These are phyloP conservation scores for Scyliorhinus canicula DNA, from an alignment of 2,797 vertebrate genomes.

Conservation along the genomic window DNA sequence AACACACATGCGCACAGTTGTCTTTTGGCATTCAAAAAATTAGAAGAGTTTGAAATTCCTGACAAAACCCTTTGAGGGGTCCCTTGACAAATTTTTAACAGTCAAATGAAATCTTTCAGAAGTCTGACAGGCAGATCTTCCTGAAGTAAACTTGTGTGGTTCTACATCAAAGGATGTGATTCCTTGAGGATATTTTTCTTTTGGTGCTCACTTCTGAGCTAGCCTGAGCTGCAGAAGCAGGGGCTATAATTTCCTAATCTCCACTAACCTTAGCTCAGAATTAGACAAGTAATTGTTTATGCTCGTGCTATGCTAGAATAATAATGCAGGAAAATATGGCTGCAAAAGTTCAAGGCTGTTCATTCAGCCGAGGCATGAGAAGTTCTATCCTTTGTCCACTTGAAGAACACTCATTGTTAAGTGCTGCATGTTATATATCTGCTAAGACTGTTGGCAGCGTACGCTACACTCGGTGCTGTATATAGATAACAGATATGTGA, in stretches of 20 bases:
- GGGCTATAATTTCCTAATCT: neutral
- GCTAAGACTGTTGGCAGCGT: neutral
- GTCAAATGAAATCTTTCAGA: neutral
- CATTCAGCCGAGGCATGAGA: neutral
- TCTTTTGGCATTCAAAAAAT: neutral
- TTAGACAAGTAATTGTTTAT: neutral
- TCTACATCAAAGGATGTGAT: neutral
- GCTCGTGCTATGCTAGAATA: neutral
- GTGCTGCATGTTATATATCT: neutral
- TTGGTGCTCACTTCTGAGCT: neutral
- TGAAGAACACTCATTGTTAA: conserved; percentile 2
- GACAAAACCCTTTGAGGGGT: neutral
- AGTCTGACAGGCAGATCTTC: neutral
- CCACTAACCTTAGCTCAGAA: neutral
- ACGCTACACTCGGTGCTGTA: neutral
- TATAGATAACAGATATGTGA: conserved; percentile 4
- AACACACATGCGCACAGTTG: neutral
- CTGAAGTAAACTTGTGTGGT: neutral
- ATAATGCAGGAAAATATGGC: neutral
- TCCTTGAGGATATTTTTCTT: neutral
- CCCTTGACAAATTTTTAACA: neutral
- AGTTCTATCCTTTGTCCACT: neutral
- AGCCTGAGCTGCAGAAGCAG: neutral
- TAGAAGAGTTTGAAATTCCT: neutral
- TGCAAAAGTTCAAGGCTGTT: neutral